These are phyloP conservation scores for Natator depressus DNA, from an alignment of 2,113 vertebrate species.

Conservation along the genomic window DNA sequence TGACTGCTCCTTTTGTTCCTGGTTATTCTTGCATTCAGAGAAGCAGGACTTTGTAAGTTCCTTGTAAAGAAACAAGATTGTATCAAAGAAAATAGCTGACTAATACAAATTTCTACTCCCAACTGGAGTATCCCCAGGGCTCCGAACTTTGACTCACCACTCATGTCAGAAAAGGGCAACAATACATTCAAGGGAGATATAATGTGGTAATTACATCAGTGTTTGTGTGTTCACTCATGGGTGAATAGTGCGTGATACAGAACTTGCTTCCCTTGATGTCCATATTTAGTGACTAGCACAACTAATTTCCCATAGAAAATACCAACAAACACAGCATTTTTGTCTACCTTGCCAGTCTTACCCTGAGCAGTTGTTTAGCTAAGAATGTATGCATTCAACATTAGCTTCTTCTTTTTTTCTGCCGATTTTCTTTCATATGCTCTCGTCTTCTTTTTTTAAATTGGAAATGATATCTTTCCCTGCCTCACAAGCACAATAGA, in stretches of 20 bases:
- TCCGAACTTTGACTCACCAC: neutral
- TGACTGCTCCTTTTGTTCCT: neutral
- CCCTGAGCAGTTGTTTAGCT: neutral
- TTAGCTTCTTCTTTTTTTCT: accelerated
- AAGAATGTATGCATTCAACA: neutral
- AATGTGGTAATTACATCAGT: neutral
- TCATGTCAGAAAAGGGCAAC: neutral
- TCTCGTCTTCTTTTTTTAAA: neutral
- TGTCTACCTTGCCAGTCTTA: neutral
- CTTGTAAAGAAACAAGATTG: neutral
- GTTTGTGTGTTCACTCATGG: neutral
- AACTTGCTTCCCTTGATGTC: neutral
- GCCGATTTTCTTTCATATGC: neutral
- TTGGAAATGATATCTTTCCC: slow-evolving; percentile 15
- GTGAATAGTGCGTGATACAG: neutral
- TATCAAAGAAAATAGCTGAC: neutral
- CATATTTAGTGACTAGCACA: slow-evolving; percentile 10
- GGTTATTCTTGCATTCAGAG: neutral
- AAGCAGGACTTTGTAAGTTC: neutral
- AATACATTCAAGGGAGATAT: neutral
- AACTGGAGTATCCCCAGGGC: neutral
- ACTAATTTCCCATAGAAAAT: slow-evolving; percentile 10
- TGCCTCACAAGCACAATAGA: slow-evolving; percentile 58
- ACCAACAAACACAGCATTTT: slow-evolving; percentile 12
- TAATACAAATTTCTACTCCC: neutral